Evolutionary conservation across 2,797 vertebrate species (phyloP).

Genomic region (Aselliscus stoliczkanus): DNA sequence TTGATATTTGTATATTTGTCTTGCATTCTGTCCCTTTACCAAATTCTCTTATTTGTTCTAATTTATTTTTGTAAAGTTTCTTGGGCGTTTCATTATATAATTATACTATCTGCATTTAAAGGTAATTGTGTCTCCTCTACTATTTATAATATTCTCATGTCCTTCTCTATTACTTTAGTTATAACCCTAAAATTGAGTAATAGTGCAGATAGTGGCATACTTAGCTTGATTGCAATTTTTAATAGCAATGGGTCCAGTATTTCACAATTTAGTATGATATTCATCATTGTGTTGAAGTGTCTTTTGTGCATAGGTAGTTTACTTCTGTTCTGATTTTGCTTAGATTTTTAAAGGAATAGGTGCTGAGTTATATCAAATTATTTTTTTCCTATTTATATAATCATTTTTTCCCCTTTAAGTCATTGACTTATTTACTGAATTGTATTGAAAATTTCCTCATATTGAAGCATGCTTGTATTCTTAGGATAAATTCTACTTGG

Average conservation of each 20-base stretch:
- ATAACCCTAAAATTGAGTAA: conserved; percentile 8
- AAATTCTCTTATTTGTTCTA: background rate
- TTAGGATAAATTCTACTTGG: background rate
- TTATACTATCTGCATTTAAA: background rate
- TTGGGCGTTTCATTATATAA: background rate
- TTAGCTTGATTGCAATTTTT: conserved; percentile 19
- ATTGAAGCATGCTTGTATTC: background rate
- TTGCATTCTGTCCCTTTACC: background rate
- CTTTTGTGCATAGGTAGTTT: background rate
- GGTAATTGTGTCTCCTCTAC: background rate
- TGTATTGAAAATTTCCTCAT: background rate
- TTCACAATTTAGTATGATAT: background rate
- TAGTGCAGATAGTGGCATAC: background rate
- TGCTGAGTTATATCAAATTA: background rate
- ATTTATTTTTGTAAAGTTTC: background rate
- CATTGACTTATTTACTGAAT: background rate
- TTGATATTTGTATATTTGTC: background rate
- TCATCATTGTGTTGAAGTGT: background rate
- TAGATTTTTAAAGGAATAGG: background rate
- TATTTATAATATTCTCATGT: background rate
- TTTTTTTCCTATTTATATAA: background rate
- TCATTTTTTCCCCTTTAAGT: background rate
- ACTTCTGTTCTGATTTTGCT: background rate
- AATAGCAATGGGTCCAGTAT: background rate
- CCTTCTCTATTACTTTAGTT: background rate